Conservation (phyloP, 2,888 invertebrate genomes). For the Hartigia nigra region DNA sequence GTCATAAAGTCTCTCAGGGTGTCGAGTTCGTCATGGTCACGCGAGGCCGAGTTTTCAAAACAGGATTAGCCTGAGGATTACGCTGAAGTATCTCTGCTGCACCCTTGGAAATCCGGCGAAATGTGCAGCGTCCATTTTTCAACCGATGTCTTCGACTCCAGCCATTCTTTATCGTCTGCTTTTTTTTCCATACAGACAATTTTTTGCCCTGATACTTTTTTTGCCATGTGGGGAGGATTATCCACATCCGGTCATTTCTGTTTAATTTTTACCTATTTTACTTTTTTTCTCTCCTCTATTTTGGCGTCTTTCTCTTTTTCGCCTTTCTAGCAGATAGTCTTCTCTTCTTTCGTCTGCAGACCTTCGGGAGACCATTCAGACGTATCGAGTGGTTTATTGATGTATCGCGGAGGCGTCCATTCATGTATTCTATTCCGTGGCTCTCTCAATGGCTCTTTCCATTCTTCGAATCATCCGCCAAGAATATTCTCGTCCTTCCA, state of each 20-base stretch:
- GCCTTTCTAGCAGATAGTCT: conserved; percentile 25
- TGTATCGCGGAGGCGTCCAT: conserved; percentile 39
- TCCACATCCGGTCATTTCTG: conserved; percentile 63
- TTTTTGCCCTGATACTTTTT: conserved; percentile 3
- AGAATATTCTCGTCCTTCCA: not conserved
- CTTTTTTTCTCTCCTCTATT: conserved; percentile 38
- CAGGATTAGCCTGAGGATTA: conserved; percentile 48
- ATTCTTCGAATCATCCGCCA: conserved; percentile 1
- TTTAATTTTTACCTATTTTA: conserved; percentile 38
- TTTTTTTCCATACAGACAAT: conserved; percentile 3
- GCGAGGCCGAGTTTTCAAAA: conserved; percentile 58
- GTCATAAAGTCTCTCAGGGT: conserved; percentile 52
- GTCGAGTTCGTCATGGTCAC: conserved; percentile 58
- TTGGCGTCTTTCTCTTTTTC: conserved; percentile 23
- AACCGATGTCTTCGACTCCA: conserved; percentile 34
- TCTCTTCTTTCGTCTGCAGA: conserved; percentile 16
- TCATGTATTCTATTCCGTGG: conserved; percentile 27
- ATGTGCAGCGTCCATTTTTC: conserved; percentile 54
- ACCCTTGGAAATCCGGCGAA: conserved; percentile 34
- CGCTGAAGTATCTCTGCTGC: conserved; percentile 15
- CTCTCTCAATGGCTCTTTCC: conserved; percentile 19
- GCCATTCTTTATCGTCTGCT: not conserved
- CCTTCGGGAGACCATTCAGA: conserved; percentile 30
- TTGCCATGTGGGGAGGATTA: conserved; percentile 46
- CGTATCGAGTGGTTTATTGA: conserved; percentile 56